Evolutionary conservation across 37 sponge, comb jelly and placozoan genomes (phyloP), one percentile per base, ranked within the genome.

Genomic region (Bolinopsis microptera): DNA sequence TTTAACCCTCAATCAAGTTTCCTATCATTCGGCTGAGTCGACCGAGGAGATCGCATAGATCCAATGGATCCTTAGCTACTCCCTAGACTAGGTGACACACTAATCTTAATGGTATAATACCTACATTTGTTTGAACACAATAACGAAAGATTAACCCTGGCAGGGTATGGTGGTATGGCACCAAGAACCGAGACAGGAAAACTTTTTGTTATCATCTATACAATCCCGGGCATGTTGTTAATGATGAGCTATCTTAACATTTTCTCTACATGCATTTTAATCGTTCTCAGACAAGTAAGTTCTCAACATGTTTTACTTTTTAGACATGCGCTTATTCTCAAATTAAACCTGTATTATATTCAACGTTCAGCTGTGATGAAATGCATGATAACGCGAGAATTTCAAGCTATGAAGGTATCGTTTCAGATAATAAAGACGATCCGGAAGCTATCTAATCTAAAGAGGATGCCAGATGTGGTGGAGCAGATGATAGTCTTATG

Each of bases 361-460:
- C n/a, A n/a, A n/a, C 61, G 61, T 48, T 48, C 5, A 18, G 5
- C 13, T 48, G 61, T 48, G 61, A 48, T 48, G 61, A 48, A n/a
- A n/a, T n/a, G n/a, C n/a, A 48, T 48, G 5, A 18, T 48, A 13
- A 48, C 61, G 61, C 13, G 5, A 48, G 5, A 13, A 48, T 48
- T 48, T 48, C 61, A 48, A 48, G 13, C 61, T 48, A 48, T 5
- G 13, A 18, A 48, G 61, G 61, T 13, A 48, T 48, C 61, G 61
- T 48, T 41, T 86, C 90, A 86, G 90, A 86, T 86, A 23, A 86
- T 86, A 0, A 86, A 86, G 36, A 39, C 39, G 90, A 86, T 86
- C 41, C 34, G 90, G 39, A 86, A 41, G 24, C 36, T 86, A 40
- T 9, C 61, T 3, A 9, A 38, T 8, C 48, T 41, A 16, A 34